Evolutionary conservation across 2,113 vertebrate genomes (phyloP), one percentile per base, ranked within the genome.

Genomic region (Jacana jacana): DNA sequence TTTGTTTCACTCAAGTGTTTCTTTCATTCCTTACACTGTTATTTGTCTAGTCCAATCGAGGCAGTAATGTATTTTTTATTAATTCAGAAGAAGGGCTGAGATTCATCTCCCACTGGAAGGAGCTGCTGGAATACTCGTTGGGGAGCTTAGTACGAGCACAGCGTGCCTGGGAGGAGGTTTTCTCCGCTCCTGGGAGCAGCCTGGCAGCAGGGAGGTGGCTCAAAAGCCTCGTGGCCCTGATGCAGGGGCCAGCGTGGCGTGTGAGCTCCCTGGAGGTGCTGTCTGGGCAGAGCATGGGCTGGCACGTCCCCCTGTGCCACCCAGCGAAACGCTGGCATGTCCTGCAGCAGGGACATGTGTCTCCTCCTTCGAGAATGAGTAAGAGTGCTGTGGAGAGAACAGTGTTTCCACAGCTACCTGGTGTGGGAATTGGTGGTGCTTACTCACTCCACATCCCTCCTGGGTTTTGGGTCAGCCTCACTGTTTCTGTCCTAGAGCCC

Each of bases 281-380:
- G 33, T 13, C 0, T 9, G 54, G n/a, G 44, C 72, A 31, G 46
- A 40, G 15, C 30, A 7, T 0, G 5, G 42, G 46, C 77, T 40
- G 81, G 6, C 24, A 28, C 0, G 0, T 83, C 37, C 24, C 33
- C 13, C 19, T 0, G 0, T 2, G 5, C 27, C 86, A 60, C 83
- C 48, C 1, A 0, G 66, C 0, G 17, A 84, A 20, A 40, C 4
- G 1, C 44, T 40, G 52, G 23, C 5, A 2, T 7, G 33, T 71
- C 48, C 71, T 71, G 55, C n/a, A 33, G 68, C 28, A 3, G 33
- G 33, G 78, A 78, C 23, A 3, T 3, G 7, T 58, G 31, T 27
- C 23, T 63, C 13, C 70, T 51, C 31, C 78, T 40, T 24, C 2
- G 4, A 37, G 40, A 49, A 27, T 4, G 0, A 16, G 40, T 22